phyloP scores from a whole-genome alignment of 2,113 vertebrate genomes.

The Cichladusa arquata region DNA sequence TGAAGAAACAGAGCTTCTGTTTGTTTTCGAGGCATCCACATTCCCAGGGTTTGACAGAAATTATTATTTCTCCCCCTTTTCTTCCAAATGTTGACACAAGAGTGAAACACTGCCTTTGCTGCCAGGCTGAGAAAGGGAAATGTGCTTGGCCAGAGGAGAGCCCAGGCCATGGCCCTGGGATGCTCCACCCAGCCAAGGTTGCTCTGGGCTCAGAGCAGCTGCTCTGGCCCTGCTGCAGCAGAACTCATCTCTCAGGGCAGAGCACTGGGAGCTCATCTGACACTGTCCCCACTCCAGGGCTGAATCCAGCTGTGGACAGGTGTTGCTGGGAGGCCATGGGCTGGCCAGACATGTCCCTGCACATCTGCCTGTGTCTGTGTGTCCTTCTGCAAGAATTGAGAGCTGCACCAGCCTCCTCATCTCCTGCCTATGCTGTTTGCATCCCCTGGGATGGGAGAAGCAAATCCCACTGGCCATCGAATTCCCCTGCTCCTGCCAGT shows the following conservation, averaged over 20 bases:
- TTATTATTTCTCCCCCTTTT: not conserved
- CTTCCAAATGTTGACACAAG: conserved; percentile 59
- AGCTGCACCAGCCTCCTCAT: not conserved
- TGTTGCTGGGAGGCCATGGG: accelerated
- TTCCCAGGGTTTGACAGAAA: conserved; percentile 50
- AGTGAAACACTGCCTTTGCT: conserved; percentile 18
- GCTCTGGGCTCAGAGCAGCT: not conserved
- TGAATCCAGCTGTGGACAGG: not conserved
- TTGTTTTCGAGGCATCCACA: conserved; percentile 40
- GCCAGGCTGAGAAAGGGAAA: conserved; percentile 3
- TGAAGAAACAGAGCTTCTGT: conserved; percentile 57
- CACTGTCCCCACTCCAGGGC: accelerated
- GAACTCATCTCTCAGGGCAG: not conserved
- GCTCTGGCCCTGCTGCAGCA: not conserved
- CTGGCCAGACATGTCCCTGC: accelerated
- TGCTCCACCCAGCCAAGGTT: not conserved
- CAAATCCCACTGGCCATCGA: accelerated
- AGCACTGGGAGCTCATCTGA: not conserved
- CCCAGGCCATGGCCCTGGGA: not conserved
- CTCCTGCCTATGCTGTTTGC: not conserved
- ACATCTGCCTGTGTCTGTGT: accelerated
- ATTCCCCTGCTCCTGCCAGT: not conserved
- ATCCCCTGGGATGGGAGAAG: accelerated
- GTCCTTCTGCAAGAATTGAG: not conserved
- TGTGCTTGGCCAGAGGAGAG: not conserved